These are phyloP conservation scores for Cottus gobio DNA, from an alignment of 2,113 vertebrate genomes.

Conservation along the genomic window DNA sequence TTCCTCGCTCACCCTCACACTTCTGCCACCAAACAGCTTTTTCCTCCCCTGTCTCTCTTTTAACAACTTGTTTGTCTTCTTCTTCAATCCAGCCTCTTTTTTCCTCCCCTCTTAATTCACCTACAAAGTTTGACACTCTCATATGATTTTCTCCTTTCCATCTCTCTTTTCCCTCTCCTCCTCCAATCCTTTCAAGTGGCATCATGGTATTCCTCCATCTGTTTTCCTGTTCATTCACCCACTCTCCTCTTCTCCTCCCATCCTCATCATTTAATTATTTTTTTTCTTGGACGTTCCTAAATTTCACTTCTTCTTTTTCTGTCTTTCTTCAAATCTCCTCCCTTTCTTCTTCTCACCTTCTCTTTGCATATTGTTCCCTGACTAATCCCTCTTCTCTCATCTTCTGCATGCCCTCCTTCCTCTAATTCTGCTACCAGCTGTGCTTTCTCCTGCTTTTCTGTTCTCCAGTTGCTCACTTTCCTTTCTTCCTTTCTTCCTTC, in stretches of 20 bases:
- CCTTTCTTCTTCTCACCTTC: not conserved
- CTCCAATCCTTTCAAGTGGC: not conserved
- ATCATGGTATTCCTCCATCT: not conserved
- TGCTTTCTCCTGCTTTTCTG: not conserved
- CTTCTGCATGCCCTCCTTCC: not conserved
- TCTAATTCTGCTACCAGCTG: not conserved
- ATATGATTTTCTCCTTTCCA: not conserved
- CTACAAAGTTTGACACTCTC: not conserved
- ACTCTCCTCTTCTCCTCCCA: not conserved
- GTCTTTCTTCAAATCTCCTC: not conserved
- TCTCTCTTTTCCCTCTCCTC: not conserved
- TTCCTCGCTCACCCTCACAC: not conserved
- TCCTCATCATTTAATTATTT: not conserved
- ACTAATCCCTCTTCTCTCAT: not conserved
- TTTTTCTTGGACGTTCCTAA: not conserved
- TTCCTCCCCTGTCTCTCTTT: not conserved
- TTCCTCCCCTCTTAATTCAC: not conserved
- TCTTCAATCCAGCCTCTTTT: not conserved
- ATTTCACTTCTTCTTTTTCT: not conserved
- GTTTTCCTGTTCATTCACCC: not conserved
- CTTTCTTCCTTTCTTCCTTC: not conserved
- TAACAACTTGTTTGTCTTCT: not conserved
- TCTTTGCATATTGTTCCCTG: not conserved
- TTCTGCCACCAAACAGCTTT: not conserved
- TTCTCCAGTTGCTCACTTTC: not conserved